Conservation (phyloP, 2,888 invertebrate species). For the Smittia sp. region DNA sequence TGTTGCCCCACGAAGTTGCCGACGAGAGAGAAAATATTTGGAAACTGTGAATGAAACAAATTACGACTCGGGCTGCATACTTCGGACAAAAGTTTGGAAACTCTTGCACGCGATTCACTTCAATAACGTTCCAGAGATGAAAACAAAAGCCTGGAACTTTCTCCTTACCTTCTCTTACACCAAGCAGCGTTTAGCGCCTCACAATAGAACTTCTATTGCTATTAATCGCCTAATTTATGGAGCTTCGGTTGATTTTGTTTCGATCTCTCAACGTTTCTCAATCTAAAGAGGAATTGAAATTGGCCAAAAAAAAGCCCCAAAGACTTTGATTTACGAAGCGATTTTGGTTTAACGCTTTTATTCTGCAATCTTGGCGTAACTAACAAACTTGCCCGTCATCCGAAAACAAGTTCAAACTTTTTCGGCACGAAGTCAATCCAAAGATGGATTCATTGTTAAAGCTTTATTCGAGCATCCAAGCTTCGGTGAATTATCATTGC, state of each 20-base stretch:
- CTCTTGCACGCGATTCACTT: background rate
- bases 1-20: background rate
- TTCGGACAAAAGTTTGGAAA: constrained; percentile 9
- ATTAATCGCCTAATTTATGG: constrained; percentile 23
- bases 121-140: constrained; percentile 10
- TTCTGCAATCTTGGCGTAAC: no score
- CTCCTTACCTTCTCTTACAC: background rate
- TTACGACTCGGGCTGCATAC: background rate
- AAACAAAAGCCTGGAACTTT: constrained; percentile 16
- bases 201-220: constrained; percentile 18
- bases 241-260: constrained; percentile 6
- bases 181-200: background rate
- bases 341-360: no score
- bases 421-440: no score
- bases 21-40: background rate
- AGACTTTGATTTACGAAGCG: no score
- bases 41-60: background rate
- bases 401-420: no score
- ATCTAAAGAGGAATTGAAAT: background rate
- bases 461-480: background rate
- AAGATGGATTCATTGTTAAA: no score
- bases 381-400: no score
- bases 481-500: no score
- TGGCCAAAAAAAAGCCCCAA: background rate
- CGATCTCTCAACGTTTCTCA: background rate